Evolutionary conservation across 2,113 vertebrate genomes (phyloP).

Genomic region (Calyptommatus sinebrachiatus): DNA sequence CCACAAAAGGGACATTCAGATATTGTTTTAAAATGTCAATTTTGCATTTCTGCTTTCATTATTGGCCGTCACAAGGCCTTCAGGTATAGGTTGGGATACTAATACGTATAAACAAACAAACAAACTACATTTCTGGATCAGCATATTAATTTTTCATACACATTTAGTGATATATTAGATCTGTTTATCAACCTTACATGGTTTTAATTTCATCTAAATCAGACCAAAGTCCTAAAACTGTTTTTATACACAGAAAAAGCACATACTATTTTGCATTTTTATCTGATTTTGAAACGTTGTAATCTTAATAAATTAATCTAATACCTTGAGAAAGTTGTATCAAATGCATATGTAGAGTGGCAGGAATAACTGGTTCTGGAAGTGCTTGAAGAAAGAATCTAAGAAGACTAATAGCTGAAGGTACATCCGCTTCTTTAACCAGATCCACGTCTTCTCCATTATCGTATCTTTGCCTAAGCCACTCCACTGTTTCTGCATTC

Average conservation of each 20-base stretch:
- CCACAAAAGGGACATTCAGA: too few relatives aligned
- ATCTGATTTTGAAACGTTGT: background rate
- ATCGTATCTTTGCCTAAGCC: slow-evolving; percentile 94
- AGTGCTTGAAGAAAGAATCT: slow-evolving; percentile 97
- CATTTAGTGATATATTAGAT: background rate
- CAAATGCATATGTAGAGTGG: slow-evolving; percentile 86
- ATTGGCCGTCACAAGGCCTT: too few relatives aligned
- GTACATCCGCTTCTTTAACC: slow-evolving; percentile 94
- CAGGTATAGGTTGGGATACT: too few relatives aligned
- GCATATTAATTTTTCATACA: too few relatives aligned
- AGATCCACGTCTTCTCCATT: slow-evolving; percentile 93
- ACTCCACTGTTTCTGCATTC: slow-evolving; percentile 95
- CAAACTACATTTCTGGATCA: too few relatives aligned
- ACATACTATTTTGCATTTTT: background rate
- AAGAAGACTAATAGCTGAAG: slow-evolving; percentile 94
- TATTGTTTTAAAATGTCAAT: too few relatives aligned
- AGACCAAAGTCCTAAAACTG: background rate
- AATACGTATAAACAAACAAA: too few relatives aligned
- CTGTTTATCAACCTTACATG: background rate
- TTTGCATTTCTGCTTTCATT: too few relatives aligned
- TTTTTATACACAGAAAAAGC: background rate
- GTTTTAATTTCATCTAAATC: background rate
- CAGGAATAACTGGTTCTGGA: slow-evolving; percentile 92
- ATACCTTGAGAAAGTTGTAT: slow-evolving; percentile 93
- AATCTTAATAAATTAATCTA: background rate